phyloP scores from a whole-genome alignment of 2,888 invertebrate genomes.

The Phyllotreta striolata region DNA sequence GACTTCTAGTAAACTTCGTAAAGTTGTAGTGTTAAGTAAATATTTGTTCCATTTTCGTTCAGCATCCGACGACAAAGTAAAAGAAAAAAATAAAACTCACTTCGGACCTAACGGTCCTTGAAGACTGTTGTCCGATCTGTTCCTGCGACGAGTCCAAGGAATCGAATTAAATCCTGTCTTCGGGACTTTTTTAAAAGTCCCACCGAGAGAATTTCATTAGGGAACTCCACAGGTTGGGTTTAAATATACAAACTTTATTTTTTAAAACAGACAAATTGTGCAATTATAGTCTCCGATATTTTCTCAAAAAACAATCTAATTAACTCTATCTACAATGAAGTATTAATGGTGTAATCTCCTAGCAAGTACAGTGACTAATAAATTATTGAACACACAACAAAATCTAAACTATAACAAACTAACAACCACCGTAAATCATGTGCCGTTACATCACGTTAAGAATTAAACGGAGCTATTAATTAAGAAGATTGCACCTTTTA shows the following conservation, averaged over 20 bases:
- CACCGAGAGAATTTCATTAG: not conserved
- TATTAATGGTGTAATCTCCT: too few relatives aligned
- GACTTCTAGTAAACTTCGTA: conserved; percentile 20
- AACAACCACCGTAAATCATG: conserved; percentile 4
- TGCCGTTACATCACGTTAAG: conserved; percentile 3
- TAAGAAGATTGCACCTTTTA: conserved; percentile 18
- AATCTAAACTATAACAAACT: not conserved
- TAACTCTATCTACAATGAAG: too few relatives aligned
- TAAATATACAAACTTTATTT: too few relatives aligned
- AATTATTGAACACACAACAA: not conserved
- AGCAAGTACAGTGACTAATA: too few relatives aligned
- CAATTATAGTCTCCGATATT: too few relatives aligned
- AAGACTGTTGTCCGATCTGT: conserved; percentile 11
- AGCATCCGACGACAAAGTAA: conserved; percentile 28
- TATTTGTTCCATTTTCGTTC: conserved; percentile 28
- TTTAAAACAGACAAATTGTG: too few relatives aligned
- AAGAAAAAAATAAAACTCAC: conserved; percentile 29
- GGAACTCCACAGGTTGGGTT: conserved; percentile 5
- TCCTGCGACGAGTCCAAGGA: conserved; percentile 4
- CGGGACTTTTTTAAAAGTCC: conserved; percentile 12
- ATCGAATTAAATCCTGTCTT: conserved; percentile 19
- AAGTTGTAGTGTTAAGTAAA: conserved; percentile 30
- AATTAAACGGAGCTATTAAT: conserved; percentile 12
- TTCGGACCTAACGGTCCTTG: conserved; percentile 24
- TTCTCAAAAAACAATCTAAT: too few relatives aligned